Conservation (phyloP, 2,797 vertebrate species). For the Tympanoctomys barrerae region DNA sequence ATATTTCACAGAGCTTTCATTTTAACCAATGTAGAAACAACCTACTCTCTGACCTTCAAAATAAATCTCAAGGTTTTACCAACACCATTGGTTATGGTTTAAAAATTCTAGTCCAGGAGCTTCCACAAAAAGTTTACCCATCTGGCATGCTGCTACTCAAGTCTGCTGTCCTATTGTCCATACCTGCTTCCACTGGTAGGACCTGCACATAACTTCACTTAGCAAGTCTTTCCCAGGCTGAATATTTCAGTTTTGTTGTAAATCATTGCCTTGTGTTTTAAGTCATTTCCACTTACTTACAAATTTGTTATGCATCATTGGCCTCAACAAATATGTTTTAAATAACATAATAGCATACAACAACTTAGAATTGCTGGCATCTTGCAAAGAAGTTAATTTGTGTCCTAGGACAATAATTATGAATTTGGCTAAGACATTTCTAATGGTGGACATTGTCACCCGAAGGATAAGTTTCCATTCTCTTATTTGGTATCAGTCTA, state of each 20-base stretch:
- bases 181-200: slow-evolving; percentile 26
- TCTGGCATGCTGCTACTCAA: neutral
- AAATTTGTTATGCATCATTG: slow-evolving; percentile 45
- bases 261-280: slow-evolving; percentile 47
- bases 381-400: slow-evolving; percentile 56
- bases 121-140: neutral
- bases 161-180: neutral
- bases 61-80: neutral
- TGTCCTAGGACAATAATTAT: slow-evolving; percentile 44
- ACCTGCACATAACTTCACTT: neutral
- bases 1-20: neutral
- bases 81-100: neutral
- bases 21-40: slow-evolving; percentile 17
- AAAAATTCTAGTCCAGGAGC: neutral
- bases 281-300: slow-evolving; percentile 62
- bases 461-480: neutral
- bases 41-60: neutral
- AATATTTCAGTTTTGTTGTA: slow-evolving; percentile 47
- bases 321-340: slow-evolving; percentile 59
- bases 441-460: neutral
- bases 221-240: neutral
- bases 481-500: neutral
- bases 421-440: slow-evolving; percentile 52
- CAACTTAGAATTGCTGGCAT: slow-evolving; percentile 24
- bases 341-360: neutral